Percentiles rank a stretch among this genome's conserved stretches.
Evolutionary conservation across 2,113 vertebrate species (phyloP).

Genomic region (Galbula dea): DNA sequence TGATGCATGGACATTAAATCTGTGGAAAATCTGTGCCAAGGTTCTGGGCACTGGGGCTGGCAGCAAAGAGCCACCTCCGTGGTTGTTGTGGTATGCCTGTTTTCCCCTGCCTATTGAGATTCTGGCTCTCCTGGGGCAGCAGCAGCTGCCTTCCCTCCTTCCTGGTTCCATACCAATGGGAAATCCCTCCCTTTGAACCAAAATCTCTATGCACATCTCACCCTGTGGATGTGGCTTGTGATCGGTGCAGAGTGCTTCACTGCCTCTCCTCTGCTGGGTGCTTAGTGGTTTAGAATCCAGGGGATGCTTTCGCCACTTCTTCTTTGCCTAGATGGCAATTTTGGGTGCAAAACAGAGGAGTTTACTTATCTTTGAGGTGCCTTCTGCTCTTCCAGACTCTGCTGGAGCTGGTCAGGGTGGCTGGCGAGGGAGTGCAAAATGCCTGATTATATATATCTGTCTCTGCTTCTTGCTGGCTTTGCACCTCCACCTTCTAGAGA

Average conservation of each 20-base stretch:
- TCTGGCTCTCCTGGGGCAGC: not conserved
- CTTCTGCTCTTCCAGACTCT: not conserved
- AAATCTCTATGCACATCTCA: not conserved
- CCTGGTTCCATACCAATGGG: rapidly evolving
- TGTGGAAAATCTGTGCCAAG: not conserved
- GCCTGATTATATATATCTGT: not conserved
- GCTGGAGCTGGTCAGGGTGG: not conserved
- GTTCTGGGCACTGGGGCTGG: not conserved
- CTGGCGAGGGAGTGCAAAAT: not conserved
- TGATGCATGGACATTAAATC: not conserved
- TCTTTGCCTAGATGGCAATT: not conserved
- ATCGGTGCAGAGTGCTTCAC: not conserved
- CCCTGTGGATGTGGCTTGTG: not conserved
- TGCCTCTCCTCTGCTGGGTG: not conserved
- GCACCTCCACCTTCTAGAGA: no score
- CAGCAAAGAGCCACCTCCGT: not conserved
- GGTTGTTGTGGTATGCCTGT: not conserved
- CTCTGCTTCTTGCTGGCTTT: not conserved
- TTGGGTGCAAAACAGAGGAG: no score
- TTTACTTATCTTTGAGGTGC: not conserved
- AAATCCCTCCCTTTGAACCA: not conserved
- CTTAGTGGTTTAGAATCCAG: not conserved
- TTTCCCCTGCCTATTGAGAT: rapidly evolving
- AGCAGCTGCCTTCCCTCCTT: not conserved
- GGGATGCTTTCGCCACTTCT: rapidly evolving